Percentiles rank a stretch among this genome's conserved stretches.
These are phyloP conservation scores for Portunus trituberculatus DNA, from an alignment of 1,140 invertebrate species.

Conservation along the genomic window DNA sequence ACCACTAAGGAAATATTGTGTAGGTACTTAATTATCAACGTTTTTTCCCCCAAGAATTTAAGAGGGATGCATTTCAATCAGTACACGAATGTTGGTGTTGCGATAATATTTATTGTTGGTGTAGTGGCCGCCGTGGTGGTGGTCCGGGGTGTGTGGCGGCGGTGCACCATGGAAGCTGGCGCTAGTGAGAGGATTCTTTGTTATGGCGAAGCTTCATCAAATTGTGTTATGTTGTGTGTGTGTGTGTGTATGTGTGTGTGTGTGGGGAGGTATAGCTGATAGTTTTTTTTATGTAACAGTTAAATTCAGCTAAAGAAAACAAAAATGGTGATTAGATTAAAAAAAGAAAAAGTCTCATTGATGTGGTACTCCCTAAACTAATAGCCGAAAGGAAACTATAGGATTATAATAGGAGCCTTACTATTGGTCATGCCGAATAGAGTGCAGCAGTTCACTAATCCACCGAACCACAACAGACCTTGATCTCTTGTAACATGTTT, in stretches of 20 bases:
- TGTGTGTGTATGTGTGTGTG: too few relatives aligned
- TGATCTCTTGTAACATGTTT: background rate
- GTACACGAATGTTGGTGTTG: background rate
- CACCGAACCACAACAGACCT: too few relatives aligned
- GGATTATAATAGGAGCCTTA: too few relatives aligned
- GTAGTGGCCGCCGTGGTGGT: background rate
- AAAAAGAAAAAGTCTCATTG: too few relatives aligned
- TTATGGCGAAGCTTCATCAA: background rate
- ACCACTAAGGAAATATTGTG: background rate
- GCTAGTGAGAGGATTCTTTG: background rate
- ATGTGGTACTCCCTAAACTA: too few relatives aligned
- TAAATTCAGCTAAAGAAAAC: too few relatives aligned
- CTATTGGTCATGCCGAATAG: background rate
- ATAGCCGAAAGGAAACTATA: too few relatives aligned
- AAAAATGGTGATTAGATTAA: too few relatives aligned
- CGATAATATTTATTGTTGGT: conserved; percentile 5
- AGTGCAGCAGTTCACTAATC: too few relatives aligned
- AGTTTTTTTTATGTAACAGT: too few relatives aligned
- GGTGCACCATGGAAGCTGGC: background rate
- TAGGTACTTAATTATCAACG: background rate
- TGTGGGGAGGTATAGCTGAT: background rate
- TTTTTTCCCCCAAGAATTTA: background rate
- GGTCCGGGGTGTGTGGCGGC: background rate
- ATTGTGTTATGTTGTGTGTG: background rate
- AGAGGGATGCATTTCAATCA: background rate